Percentiles rank a stretch among this genome's conserved stretches.
These are phyloP conservation scores for Drosophila fungiperda DNA, from an alignment of 2,888 invertebrate species.

Conservation along the genomic window DNA sequence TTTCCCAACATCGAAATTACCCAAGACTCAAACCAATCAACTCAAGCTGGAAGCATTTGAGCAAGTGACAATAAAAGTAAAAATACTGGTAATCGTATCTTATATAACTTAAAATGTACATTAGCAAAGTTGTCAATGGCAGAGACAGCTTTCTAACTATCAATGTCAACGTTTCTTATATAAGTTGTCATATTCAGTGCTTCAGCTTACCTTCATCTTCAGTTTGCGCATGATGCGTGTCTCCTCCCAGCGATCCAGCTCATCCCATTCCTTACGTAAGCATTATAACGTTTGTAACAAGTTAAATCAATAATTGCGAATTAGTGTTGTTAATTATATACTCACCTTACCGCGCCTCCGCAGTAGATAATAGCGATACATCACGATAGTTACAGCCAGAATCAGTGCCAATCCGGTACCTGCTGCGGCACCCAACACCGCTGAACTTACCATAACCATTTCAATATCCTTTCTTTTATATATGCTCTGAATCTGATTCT, in stretches of 20 bases:
- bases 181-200: neutral
- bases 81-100: neutral
- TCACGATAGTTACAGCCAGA: conserved; percentile 88
- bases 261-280: conserved; percentile 86
- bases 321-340: neutral
- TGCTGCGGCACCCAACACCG: conserved; percentile 88
- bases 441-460: conserved; percentile 88
- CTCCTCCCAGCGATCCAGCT: conserved; percentile 86
- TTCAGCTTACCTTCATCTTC: conserved; percentile 82
- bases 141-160: neutral
- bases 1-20: conserved; percentile 3
- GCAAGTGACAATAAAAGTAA: conserved; percentile 2
- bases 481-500: neutral
- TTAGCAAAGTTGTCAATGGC: conserved; percentile 2
- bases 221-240: conserved; percentile 84
- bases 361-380: conserved; percentile 88
- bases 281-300: neutral
- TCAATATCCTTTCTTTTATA: neutral
- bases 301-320: neutral
- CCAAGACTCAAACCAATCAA: conserved; percentile 21
- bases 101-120: neutral
- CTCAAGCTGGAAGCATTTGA: neutral
- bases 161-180: conserved; percentile 11
- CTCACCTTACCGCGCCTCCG: conserved; percentile 86
- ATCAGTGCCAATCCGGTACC: conserved; percentile 89